Evolutionary conservation across 2,888 invertebrate species (phyloP).

Genomic region (Hypena proboscidalis): DNA sequence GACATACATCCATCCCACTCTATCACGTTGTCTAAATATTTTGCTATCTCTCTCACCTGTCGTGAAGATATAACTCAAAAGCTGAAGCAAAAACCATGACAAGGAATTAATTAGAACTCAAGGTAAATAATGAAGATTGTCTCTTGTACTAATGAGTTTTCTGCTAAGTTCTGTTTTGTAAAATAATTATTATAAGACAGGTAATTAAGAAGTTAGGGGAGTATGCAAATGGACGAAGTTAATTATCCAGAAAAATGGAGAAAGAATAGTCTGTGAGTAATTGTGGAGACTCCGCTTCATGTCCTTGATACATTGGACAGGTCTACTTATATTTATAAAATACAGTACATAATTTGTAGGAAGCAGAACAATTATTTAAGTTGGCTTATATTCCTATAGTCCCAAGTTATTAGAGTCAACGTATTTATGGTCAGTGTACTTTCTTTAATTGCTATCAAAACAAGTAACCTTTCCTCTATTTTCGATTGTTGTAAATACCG

Average conservation of each 20-base stretch:
- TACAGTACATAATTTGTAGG: background rate
- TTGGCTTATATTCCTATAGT: too few relatives aligned
- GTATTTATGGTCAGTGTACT: too few relatives aligned
- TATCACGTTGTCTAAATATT: constrained; percentile 30
- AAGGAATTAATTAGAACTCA: constrained; percentile 85
- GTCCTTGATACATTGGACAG: constrained; percentile 1
- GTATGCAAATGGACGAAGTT: constrained; percentile 61
- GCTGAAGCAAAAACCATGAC: constrained; percentile 85
- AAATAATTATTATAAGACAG: constrained; percentile 80
- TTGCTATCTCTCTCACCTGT: constrained; percentile 55
- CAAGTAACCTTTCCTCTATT: too few relatives aligned
- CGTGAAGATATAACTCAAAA: constrained; percentile 79
- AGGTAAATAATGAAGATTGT: constrained; percentile 85
- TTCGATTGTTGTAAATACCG: too few relatives aligned
- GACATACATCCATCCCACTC: constrained; percentile 62
- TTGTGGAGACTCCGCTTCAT: background rate
- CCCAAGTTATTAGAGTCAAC: too few relatives aligned
- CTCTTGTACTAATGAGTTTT: constrained; percentile 82
- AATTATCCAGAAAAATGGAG: constrained; percentile 62
- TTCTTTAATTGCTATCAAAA: too few relatives aligned
- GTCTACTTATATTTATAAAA: background rate
- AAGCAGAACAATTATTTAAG: background rate
- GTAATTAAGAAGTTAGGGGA: constrained; percentile 77
- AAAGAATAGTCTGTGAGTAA: constrained; percentile 19
- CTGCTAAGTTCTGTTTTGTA: constrained; percentile 57